These are phyloP conservation scores for Bubalus kerabau DNA, from an alignment of 2,113 vertebrate genomes.

Conservation along the genomic window DNA sequence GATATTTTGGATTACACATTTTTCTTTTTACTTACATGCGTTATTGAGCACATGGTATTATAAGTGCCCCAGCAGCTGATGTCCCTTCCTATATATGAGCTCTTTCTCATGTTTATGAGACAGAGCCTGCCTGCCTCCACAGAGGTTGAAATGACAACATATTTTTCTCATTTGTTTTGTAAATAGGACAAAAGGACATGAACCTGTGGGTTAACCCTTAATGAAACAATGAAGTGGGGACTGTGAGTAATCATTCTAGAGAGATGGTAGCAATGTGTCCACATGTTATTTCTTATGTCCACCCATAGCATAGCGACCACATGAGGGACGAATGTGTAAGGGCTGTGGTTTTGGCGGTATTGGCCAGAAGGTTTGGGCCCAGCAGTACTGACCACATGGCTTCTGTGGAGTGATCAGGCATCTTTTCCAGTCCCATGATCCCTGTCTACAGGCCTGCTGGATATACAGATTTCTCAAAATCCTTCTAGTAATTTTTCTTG, in stretches of 20 bases:
- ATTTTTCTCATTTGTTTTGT: neutral
- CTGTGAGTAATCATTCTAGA: neutral
- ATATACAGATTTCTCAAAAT: neutral
- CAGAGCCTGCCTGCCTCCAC: neutral
- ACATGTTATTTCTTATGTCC: neutral
- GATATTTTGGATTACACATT: neutral
- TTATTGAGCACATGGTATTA: neutral
- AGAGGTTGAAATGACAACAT: neutral
- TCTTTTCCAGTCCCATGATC: neutral
- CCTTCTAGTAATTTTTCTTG: neutral
- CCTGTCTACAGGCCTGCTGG: neutral
- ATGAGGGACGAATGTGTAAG: rapidly evolving
- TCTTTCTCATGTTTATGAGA: neutral
- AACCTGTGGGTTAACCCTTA: neutral
- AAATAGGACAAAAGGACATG: neutral
- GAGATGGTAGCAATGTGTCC: neutral
- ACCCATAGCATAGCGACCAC: neutral
- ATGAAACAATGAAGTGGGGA: neutral
- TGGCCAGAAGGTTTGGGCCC: neutral
- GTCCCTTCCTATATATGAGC: rapidly evolving
- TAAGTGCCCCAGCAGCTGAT: too few relatives aligned
- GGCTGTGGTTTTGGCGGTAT: rapidly evolving
- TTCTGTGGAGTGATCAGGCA: rapidly evolving
- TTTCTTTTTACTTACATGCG: neutral
- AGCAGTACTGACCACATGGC: rapidly evolving